Evolutionary conservation across 2,113 vertebrate genomes (phyloP).

Genomic region (Kobus ellipsiprymnus): DNA sequence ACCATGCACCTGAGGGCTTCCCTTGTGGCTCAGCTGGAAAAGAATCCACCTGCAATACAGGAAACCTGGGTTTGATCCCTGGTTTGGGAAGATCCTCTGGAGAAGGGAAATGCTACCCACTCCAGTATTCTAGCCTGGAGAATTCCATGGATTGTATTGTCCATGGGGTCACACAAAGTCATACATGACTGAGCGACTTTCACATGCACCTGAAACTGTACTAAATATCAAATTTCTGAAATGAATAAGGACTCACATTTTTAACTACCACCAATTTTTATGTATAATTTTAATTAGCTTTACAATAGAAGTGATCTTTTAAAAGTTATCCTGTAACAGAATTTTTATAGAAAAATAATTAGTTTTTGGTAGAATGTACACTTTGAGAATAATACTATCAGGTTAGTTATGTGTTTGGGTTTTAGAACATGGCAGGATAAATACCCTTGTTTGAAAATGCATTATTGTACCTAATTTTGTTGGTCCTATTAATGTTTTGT

Average conservation of each 20-base stretch:
- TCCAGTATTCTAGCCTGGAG: neutral
- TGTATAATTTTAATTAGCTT: slow-evolving; percentile 34
- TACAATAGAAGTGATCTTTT: neutral
- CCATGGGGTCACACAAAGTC: neutral
- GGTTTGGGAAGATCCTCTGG: neutral
- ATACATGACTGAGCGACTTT: neutral
- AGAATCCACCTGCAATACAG: neutral
- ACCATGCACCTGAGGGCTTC: neutral
- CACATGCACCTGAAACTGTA: neutral
- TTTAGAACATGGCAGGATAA: slow-evolving; percentile 37
- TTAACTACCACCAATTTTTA: neutral
- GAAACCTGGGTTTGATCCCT: neutral
- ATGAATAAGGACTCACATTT: neutral
- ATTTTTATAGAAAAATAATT: slow-evolving; percentile 36
- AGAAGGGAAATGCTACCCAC: neutral
- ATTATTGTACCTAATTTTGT: slow-evolving; percentile 59
- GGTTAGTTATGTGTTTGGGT: neutral
- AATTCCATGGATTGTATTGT: neutral
- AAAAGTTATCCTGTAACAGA: neutral
- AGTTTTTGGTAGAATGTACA: neutral
- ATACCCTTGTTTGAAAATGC: slow-evolving; percentile 43
- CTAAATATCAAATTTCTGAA: neutral
- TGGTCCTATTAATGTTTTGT: slow-evolving; percentile 50
- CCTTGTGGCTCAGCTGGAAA: neutral
- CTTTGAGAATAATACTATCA: slow-evolving; percentile 18